Evolutionary conservation across 2,888 invertebrate species (phyloP).

Genomic region (Cabera pusaria): DNA sequence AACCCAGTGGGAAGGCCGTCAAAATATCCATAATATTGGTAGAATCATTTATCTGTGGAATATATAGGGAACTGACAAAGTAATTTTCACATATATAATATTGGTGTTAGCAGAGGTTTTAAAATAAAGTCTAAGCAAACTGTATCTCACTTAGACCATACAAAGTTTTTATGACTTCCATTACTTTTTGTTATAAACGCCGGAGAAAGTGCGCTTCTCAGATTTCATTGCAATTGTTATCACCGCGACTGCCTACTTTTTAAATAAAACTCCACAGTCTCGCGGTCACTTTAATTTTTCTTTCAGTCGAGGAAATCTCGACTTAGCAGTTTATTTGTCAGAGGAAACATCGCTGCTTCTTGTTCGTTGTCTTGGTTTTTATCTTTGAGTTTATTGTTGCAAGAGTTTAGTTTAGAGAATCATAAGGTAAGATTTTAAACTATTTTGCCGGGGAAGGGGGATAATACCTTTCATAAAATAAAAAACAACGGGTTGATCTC

Average conservation of each 20-base stretch:
- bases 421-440: too few relatives aligned
- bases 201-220: slow-evolving; percentile 32
- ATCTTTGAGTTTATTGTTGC: slow-evolving; percentile 15
- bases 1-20: too few relatives aligned
- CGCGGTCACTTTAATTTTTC: slow-evolving; percentile 23
- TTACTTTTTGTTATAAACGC: slow-evolving; percentile 27
- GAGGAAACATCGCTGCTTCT: slow-evolving; percentile 30
- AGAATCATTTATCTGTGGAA: too few relatives aligned
- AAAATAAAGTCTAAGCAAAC: too few relatives aligned
- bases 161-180: slow-evolving; percentile 27
- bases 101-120: too few relatives aligned
- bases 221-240: slow-evolving; percentile 32
- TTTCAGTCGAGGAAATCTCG: slow-evolving; percentile 16
- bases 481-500: too few relatives aligned
- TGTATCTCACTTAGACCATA: too few relatives aligned
- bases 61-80: too few relatives aligned
- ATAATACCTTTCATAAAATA: too few relatives aligned
- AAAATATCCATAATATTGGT: too few relatives aligned
- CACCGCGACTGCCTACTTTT: slow-evolving; percentile 26
- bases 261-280: slow-evolving; percentile 25
- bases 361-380: slow-evolving; percentile 23
- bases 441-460: too few relatives aligned
- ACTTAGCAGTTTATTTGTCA: slow-evolving; percentile 28
- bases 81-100: too few relatives aligned
- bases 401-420: slow-evolving; percentile 4